A percentile compares a stretch with the other conserved stretches of the same genome.
phyloP scores from a whole-genome alignment of 1,140 invertebrate species.

The Saccostrea glomerata region DNA sequence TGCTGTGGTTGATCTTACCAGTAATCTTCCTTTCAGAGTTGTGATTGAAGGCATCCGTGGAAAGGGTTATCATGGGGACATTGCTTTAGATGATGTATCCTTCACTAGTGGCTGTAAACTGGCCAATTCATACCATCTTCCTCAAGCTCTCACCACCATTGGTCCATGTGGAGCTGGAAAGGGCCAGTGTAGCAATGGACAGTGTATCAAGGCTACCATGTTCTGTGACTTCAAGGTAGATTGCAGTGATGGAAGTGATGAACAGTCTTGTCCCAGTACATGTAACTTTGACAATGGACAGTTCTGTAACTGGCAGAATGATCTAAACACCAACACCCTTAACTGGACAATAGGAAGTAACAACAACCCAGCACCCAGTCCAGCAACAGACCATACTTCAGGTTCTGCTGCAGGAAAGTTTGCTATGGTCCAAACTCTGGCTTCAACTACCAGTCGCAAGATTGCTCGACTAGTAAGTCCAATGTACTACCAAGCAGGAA shows the following conservation, averaged over 20 bases:
- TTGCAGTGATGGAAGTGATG: conserved; percentile 71
- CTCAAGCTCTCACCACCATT: conserved; percentile 62
- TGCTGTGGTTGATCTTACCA: conserved; percentile 63
- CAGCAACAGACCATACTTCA: conserved; percentile 67
- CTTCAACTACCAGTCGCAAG: not conserved
- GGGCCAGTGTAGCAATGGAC: conserved; percentile 63
- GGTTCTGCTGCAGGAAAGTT: conserved; percentile 64
- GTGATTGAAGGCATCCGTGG: conserved; percentile 71
- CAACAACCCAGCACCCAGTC: conserved; percentile 58
- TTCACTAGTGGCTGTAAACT: conserved; percentile 74
- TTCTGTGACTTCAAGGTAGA: conserved; percentile 86
- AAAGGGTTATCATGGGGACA: conserved; percentile 69
- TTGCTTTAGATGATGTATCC: conserved; percentile 76
- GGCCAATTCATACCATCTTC: conserved; percentile 57
- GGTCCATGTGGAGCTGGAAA: conserved; percentile 66
- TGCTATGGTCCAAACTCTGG: conserved; percentile 50
- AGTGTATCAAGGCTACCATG: conserved; percentile 63
- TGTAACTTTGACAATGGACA: conserved; percentile 68
- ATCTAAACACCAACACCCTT: conserved; percentile 55
- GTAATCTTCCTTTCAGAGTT: conserved; percentile 68
- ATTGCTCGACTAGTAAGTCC: conserved; percentile 67
- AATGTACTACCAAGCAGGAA: conserved; percentile 66
- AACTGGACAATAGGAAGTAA: conserved; percentile 64
- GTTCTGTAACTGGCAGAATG: conserved; percentile 69
- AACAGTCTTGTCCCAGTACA: conserved; percentile 61